A percentile compares a stretch with the other conserved stretches of the same genome.
These are phyloP conservation scores for Hybognathus amarus DNA, from an alignment of 2,797 vertebrate species.

Conservation along the genomic window DNA sequence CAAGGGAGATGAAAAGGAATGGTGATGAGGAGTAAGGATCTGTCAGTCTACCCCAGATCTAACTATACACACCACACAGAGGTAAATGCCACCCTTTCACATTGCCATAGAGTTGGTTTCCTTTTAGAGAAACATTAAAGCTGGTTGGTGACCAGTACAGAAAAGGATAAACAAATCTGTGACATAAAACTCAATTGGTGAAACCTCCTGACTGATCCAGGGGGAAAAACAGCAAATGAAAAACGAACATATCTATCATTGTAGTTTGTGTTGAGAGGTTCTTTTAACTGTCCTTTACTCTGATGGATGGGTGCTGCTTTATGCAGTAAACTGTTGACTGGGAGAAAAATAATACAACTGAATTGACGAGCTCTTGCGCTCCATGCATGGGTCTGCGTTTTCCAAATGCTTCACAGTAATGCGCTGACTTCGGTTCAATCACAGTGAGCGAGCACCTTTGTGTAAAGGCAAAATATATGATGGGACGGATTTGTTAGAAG, in stretches of 20 bases:
- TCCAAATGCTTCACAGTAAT: not conserved
- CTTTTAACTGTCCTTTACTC: slow-evolving; percentile 8
- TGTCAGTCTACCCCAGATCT: slow-evolving; percentile 39
- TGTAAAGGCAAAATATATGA: slow-evolving; percentile 14
- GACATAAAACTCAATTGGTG: not conserved
- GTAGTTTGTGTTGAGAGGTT: slow-evolving; percentile 20
- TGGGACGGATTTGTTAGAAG: not conserved
- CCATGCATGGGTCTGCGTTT: not conserved
- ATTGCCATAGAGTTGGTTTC: not conserved
- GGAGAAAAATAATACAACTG: slow-evolving; percentile 21
- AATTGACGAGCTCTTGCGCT: not conserved
- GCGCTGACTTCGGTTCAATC: not conserved
- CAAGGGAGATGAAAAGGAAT: slow-evolving; percentile 45
- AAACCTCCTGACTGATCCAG: not conserved
- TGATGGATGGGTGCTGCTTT: slow-evolving; percentile 26
- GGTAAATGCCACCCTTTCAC: slow-evolving; percentile 24
- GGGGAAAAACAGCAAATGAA: not conserved
- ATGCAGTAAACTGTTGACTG: slow-evolving; percentile 37
- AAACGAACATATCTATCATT: not conserved
- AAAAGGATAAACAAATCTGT: slow-evolving; percentile 1
- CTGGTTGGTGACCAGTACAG: not conserved
- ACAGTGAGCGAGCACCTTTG: slow-evolving; percentile 20
- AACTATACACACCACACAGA: slow-evolving; percentile 17
- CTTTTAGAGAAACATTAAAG: slow-evolving; percentile 10
- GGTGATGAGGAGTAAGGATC: slow-evolving; percentile 48